These are phyloP conservation scores for Poecilia wingei DNA, from an alignment of 2,797 vertebrate species.

Conservation along the genomic window DNA sequence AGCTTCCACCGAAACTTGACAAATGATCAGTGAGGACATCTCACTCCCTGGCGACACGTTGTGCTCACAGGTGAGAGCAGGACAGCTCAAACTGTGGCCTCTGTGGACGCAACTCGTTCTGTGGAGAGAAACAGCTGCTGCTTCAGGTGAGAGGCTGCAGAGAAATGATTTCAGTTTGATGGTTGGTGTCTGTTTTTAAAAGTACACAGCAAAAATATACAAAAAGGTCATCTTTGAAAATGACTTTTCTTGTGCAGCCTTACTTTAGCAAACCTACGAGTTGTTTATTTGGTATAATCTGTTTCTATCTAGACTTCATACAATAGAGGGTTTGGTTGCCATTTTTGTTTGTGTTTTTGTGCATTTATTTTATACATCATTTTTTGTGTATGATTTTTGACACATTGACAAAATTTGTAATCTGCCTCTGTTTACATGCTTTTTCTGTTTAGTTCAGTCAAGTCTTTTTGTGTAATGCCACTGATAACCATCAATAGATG, in stretches of 20 bases:
- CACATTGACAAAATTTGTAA: background rate
- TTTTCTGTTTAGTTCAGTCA: background rate
- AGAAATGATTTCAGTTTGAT: background rate
- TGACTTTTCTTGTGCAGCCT: background rate
- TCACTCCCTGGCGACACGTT: slow-evolving; percentile 38
- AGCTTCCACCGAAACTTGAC: slow-evolving; percentile 32
- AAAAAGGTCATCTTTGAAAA: background rate
- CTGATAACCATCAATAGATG: background rate
- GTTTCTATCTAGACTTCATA: background rate
- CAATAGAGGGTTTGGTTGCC: too few species aligned
- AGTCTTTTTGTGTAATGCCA: too few species aligned
- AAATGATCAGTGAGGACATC: slow-evolving; percentile 28
- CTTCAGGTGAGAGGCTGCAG: slow-evolving; percentile 60
- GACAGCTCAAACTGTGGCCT: slow-evolving; percentile 18
- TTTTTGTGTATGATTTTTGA: background rate
- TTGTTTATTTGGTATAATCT: background rate
- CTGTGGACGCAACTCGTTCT: slow-evolving; percentile 21
- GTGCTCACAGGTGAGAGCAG: slow-evolving; percentile 18
- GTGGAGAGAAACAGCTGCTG: slow-evolving; percentile 21
- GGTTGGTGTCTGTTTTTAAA: background rate
- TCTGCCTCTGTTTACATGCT: background rate
- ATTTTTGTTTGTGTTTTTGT: background rate
- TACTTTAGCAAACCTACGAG: too few species aligned
- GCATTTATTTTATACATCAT: background rate
- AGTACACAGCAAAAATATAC: background rate